Base-by-base conservation (phyloP, 2,888 invertebrate genomes). In the Tinea trinotella region DNA sequence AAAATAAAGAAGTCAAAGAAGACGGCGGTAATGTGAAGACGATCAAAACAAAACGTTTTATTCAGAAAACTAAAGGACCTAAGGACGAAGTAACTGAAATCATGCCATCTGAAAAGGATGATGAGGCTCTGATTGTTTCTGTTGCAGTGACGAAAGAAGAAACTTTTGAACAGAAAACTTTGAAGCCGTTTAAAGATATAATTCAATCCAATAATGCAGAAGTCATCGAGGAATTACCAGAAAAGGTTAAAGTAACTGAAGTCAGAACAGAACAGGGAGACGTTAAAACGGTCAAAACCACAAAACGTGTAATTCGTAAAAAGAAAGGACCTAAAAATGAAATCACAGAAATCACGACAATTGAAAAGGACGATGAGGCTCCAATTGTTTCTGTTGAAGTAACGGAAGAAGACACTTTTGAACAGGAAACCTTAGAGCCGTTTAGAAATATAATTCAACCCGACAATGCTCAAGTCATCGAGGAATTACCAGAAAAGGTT, bases 341-440 rank as follows among this genome's bases (percentile, higher is more conserved):
- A 64, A 70, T 70, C 34, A 83, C 80, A 19, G 76, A 78, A 66
- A 82, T 87, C 59, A 74, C 77, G 59, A 86, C 84, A 0, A 62
- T 80, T 35, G 79, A 84, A 59, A 82, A 82, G 66, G 82, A 82
- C 56, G 55, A 54, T 35, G 36, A 57, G 49, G 66, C 63, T 55
- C 68, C 65, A 55, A 64, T 63, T 1, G 59, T 62, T 6, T 70
- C 59, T 18, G 54, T 74, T 60, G 65, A 62, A 61, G 76, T 68
- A 66, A 79, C 61, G 46, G 76, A 78, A 57, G 61, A 72, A 58
- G 59, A 70, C 54, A 52, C 48, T 4, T 17, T 9, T 3, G 58
- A 61, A 62, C 68, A 77, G 56, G 58, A 65, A 53, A 64, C 65
- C 4, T 62, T 62, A 57, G 66, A 65, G 9, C 65, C 66, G 6